These are phyloP conservation scores for Sardina pilchardus DNA, from an alignment of 2,113 vertebrate species.

Conservation along the genomic window DNA sequence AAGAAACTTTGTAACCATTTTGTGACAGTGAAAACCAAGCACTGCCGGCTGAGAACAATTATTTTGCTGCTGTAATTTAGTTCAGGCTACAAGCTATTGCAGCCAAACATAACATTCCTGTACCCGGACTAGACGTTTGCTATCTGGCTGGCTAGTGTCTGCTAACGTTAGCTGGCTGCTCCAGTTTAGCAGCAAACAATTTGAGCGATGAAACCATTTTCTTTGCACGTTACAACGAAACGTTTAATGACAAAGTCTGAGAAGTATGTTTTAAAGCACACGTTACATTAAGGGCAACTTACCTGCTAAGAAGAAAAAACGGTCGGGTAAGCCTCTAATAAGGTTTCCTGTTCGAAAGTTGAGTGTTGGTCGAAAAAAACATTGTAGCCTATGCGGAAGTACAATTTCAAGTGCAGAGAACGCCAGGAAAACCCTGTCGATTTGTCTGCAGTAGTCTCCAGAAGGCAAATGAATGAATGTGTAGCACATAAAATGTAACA, in stretches of 20 bases:
- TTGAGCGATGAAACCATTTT: slow-evolving; percentile 20
- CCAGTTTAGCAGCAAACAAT: slow-evolving; percentile 10
- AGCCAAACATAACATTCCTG: slow-evolving; percentile 51
- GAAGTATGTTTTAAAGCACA: not conserved
- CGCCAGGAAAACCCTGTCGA: slow-evolving; percentile 22
- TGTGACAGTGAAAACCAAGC: not conserved
- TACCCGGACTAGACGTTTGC: slow-evolving; percentile 12
- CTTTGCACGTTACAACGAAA: not conserved
- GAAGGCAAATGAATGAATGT: not conserved
- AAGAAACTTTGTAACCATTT: not conserved
- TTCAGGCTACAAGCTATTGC: not conserved
- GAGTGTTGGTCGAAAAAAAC: slow-evolving; percentile 58
- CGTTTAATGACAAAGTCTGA: not conserved
- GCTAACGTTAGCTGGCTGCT: slow-evolving; percentile 8
- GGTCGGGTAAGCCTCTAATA: slow-evolving; percentile 52
- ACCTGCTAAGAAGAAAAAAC: slow-evolving; percentile 60
- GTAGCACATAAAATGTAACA: not conserved
- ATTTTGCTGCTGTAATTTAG: not conserved
- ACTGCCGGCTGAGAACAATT: not conserved
- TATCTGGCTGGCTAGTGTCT: slow-evolving; percentile 15
- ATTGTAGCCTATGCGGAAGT: slow-evolving; percentile 73
- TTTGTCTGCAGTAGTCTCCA: not conserved
- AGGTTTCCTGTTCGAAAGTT: slow-evolving; percentile 72
- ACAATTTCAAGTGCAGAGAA: slow-evolving; percentile 42
- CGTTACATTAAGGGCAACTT: slow-evolving; percentile 47